These are phyloP conservation scores for Pseudolaguvia tuberculata DNA, from an alignment of 2,113 vertebrate species.

Conservation along the genomic window DNA sequence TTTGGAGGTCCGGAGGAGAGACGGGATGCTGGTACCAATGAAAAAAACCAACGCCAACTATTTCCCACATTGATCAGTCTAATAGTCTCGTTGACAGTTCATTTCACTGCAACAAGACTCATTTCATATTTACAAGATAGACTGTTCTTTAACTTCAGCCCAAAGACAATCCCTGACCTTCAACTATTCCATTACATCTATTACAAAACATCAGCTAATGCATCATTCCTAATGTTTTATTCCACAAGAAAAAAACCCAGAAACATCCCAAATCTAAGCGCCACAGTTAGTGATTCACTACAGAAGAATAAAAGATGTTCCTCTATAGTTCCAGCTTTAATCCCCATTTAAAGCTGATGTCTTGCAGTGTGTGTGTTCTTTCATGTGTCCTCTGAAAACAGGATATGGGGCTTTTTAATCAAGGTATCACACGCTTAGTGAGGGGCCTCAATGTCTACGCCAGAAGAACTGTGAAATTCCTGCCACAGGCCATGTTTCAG, in stretches of 20 bases:
- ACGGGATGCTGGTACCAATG: conserved; percentile 39
- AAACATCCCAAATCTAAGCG: conserved; percentile 33
- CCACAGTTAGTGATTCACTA: conserved; percentile 25
- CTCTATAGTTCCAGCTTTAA: not conserved
- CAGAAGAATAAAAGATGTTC: not conserved
- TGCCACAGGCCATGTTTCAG: conserved; percentile 40
- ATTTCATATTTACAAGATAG: conserved; percentile 44
- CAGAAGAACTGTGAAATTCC: conserved; percentile 52
- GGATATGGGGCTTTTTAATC: conserved; percentile 32
- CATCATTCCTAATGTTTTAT: conserved; percentile 22
- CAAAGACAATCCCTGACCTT: conserved; percentile 27
- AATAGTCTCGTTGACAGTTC: conserved; percentile 45
- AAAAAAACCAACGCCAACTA: conserved; percentile 43
- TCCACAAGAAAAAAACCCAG: conserved; percentile 13
- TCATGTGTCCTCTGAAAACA: conserved; percentile 25
- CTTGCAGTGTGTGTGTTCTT: conserved; percentile 16
- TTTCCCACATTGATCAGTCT: conserved; percentile 45
- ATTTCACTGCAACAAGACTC: conserved; percentile 24
- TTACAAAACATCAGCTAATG: conserved; percentile 32
- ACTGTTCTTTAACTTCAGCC: conserved; percentile 33
- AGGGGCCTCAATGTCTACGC: conserved; percentile 42
- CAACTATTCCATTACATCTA: not conserved
- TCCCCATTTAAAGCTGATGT: conserved; percentile 6
- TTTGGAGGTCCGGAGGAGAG: conserved; percentile 35
- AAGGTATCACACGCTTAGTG: conserved; percentile 7